phyloP scores from a whole-genome alignment of 2,113 vertebrate species.

The Cyanoramphus novaezelandiae region DNA sequence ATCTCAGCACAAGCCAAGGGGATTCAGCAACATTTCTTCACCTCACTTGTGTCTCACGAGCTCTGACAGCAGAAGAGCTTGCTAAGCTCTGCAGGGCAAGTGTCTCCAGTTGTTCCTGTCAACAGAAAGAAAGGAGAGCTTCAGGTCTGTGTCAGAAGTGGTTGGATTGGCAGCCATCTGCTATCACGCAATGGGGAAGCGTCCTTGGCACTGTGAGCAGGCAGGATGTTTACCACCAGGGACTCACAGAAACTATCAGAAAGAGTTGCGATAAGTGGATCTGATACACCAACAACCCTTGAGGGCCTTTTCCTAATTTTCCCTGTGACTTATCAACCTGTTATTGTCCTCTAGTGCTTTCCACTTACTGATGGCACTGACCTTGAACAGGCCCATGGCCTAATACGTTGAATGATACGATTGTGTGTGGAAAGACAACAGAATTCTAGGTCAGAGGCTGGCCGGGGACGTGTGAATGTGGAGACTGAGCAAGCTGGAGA shows the following conservation, averaged over 20 bases:
- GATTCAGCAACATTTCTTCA: neutral
- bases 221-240: slow-evolving; percentile 31
- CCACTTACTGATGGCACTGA: slow-evolving; percentile 44
- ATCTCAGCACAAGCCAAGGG: neutral
- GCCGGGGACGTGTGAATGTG: neutral
- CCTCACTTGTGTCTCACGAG: fast-evolving
- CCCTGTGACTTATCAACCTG: slow-evolving; percentile 56
- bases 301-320: slow-evolving; percentile 59
- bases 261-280: slow-evolving; percentile 22
- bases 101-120: neutral
- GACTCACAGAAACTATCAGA: slow-evolving; percentile 20
- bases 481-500: neutral
- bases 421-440: neutral
- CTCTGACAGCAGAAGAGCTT: neutral
- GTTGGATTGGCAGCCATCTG: neutral
- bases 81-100: neutral
- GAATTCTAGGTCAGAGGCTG: slow-evolving; percentile 18
- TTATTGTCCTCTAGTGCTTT: slow-evolving; percentile 45
- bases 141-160: neutral
- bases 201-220: neutral
- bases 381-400: slow-evolving; percentile 39
- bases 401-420: slow-evolving; percentile 16
- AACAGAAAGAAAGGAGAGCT: neutral
- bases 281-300: slow-evolving; percentile 25
- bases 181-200: neutral